A percentile compares a stretch with the other conserved stretches of the same genome.
phyloP scores from a whole-genome alignment of 2,797 vertebrate species.

The Aselliscus stoliczkanus region DNA sequence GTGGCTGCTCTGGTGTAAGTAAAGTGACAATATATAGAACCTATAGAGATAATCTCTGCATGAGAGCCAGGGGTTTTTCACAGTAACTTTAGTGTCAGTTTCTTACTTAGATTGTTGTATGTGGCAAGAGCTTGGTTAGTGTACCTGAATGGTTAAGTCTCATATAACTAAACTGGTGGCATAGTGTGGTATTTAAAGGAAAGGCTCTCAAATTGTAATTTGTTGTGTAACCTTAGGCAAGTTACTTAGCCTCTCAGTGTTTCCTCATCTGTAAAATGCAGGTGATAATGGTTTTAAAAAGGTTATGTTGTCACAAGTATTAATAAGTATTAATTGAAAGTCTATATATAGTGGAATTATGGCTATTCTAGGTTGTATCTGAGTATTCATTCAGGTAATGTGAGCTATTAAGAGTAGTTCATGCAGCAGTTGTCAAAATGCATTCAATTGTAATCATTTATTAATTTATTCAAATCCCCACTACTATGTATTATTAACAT shows the following conservation, averaged over 20 bases:
- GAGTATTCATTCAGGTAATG: not conserved
- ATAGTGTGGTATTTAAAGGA: not conserved
- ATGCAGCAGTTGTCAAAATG: not conserved
- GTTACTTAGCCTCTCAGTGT: not conserved
- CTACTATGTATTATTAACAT: not conserved
- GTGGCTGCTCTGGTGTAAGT: not conserved
- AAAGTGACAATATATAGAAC: not conserved
- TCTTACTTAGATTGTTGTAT: not conserved
- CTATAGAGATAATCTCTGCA: too few species aligned
- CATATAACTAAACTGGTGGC: too few species aligned
- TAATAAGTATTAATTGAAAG: not conserved
- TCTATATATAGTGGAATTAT: not conserved
- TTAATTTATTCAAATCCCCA: not conserved
- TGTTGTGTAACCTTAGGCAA: not conserved
- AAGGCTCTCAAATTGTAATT: not conserved
- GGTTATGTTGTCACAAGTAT: not conserved
- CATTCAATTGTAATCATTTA: not conserved
- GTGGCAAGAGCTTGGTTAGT: not conserved
- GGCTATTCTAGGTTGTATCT: too few species aligned
- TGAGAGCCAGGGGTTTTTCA: not conserved
- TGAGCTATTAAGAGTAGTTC: not conserved
- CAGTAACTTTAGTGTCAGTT: not conserved
- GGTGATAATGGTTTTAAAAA: not conserved
- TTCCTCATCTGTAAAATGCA: not conserved
- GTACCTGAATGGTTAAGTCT: not conserved